Evolutionary conservation across 2,797 vertebrate species (phyloP), one percentile per base, ranked within the genome.

Genomic region (Nannoperca obscura): DNA sequence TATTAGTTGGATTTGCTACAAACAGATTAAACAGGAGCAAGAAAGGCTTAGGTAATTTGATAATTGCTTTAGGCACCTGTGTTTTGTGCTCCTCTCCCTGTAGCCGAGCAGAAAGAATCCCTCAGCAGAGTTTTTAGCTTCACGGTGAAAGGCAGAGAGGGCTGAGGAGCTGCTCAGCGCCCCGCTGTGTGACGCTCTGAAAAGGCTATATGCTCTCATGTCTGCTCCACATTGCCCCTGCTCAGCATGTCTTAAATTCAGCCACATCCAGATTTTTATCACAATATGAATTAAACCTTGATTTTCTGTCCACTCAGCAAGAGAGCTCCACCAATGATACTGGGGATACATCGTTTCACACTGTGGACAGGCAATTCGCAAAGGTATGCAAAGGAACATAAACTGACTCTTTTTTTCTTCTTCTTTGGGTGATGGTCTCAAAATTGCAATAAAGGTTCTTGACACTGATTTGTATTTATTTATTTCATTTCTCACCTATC

Each of bases 281-380:
- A 76, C 88, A 73, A 34, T 76, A 85, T 86, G 92, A 94, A 95
- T 94, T 94, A 94, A 94, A 95, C 85, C 92, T 87, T 89, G 85
- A 93, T 91, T 93, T 93, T 93, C 89, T 88, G 93, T 94, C 86
- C 85, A 93, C 90, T 95, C 95, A 95, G 94, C 94, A 94, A 77
- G 85, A 86, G 87, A 78, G 85, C 88, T 72, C 65, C 62, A 30
- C 68, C 78, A 76, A 79, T 82, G 81, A 89, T 89, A 81, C 64
- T 88, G 72, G 75, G 65, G 76, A 63, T 64, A 89, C 86, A 86
- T 90, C 88, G 74, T 88, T 88, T 92, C 82, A 85, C 65, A 82
- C 76, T 72, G 77, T 78, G 83, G 91, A 92, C 93, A 92, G 85
- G 88, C 89, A 90, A 89, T 93, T 80, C 82, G 74, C 82, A 84